Conservation (phyloP, 2,888 invertebrate species). For the Metacarcinus magister region DNA sequence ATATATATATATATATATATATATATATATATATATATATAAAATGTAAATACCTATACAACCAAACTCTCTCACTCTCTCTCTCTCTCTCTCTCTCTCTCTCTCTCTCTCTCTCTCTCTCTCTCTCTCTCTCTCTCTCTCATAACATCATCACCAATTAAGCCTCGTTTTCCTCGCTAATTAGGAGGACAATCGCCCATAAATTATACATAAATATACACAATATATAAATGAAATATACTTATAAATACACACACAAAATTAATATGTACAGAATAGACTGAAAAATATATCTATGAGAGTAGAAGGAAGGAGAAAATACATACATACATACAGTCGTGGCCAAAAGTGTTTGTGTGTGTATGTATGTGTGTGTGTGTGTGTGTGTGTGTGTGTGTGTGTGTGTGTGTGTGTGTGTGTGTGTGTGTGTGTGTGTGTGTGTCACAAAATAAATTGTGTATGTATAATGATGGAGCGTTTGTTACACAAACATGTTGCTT, state of each 20-base stretch:
- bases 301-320: no score
- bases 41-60: no score
- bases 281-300: background rate
- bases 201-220: background rate
- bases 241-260: background rate
- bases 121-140: background rate
- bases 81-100: no score
- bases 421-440: conserved; percentile 33
- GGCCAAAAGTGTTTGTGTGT: no score
- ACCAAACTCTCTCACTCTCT: no score
- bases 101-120: background rate
- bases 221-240: background rate
- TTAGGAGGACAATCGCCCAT: background rate
- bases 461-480: no score
- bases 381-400: background rate
- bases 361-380: no score
- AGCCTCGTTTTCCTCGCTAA: background rate
- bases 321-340: no score
- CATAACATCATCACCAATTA: background rate
- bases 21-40: no score
- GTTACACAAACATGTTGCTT: no score
- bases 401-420: conserved; percentile 5
- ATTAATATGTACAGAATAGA: background rate
- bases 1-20: no score
- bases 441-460: no score